Percentiles rank a stretch among this genome's conserved stretches.
These are phyloP conservation scores for Dyspetes luteomarginatus DNA, from an alignment of 2,888 invertebrate genomes.

Conservation along the genomic window DNA sequence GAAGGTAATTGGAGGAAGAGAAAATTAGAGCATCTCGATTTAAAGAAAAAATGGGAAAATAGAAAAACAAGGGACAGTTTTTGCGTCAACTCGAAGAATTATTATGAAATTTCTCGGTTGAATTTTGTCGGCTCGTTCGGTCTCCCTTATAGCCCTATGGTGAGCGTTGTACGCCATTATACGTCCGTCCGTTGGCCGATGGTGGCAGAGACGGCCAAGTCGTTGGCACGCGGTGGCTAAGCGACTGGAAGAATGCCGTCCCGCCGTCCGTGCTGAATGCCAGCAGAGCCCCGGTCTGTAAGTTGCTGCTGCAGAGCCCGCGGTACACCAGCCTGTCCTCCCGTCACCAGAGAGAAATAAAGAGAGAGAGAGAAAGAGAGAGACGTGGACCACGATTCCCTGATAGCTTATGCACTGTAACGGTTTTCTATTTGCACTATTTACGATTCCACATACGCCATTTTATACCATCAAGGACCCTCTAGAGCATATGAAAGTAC, in stretches of 20 bases:
- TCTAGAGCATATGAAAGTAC: constrained; percentile 64
- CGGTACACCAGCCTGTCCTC: constrained; percentile 52
- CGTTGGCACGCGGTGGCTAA: constrained; percentile 74
- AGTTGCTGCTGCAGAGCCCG: constrained; percentile 36
- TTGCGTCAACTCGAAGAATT: constrained; percentile 56
- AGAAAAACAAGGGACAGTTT: constrained; percentile 6
- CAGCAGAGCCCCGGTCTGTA: constrained; percentile 44
- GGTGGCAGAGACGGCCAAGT: constrained; percentile 65
- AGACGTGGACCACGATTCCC: constrained; percentile 49
- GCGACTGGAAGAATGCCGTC: constrained; percentile 79
- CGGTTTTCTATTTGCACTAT: constrained; percentile 78
- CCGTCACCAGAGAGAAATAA: constrained; percentile 24
- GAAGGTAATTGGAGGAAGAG: neutral
- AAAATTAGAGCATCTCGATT: constrained; percentile 22
- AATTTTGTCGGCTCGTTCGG: constrained; percentile 61
- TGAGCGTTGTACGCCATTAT: constrained; percentile 59
- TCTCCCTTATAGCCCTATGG: constrained; percentile 53
- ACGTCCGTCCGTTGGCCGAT: constrained; percentile 65
- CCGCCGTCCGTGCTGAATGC: constrained; percentile 73
- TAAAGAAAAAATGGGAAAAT: constrained; percentile 24
- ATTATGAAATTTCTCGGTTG: constrained; percentile 66
- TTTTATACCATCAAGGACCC: constrained; percentile 64
- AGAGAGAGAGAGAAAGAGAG: constrained; percentile 26
- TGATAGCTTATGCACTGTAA: constrained; percentile 75
- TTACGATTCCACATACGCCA: constrained; percentile 71